These are phyloP conservation scores for Periphyllus acericola DNA, from an alignment of 2,888 invertebrate genomes.

Conservation along the genomic window DNA sequence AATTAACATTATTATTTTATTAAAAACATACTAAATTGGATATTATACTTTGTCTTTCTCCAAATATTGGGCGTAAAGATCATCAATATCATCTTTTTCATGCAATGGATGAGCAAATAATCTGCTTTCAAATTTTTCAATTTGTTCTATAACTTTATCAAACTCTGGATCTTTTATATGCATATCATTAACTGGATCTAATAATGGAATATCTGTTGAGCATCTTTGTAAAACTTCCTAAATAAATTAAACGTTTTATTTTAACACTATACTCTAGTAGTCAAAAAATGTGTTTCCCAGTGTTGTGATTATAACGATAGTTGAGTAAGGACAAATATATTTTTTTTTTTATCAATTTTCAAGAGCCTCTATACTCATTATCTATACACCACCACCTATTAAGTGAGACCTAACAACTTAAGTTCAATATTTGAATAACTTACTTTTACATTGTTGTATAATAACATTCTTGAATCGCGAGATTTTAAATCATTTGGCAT, in stretches of 20 bases:
- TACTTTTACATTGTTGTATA: constrained; percentile 56
- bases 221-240: constrained; percentile 89
- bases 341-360: too few species aligned
- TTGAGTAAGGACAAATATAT: too few species aligned
- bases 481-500: constrained; percentile 92
- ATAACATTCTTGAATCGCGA: constrained; percentile 42
- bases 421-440: neutral
- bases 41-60: constrained; percentile 74
- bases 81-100: constrained; percentile 77
- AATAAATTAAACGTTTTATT: neutral
- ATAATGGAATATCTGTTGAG: constrained; percentile 84
- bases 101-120: constrained; percentile 85
- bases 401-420: too few species aligned
- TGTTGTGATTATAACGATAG: too few species aligned
- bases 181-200: constrained; percentile 97
- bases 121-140: constrained; percentile 84
- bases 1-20: neutral
- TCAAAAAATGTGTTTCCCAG: too few species aligned
- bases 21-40: neutral
- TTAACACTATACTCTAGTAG: too few species aligned
- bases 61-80: constrained; percentile 80
- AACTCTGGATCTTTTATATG: constrained; percentile 87
- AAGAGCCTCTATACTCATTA: too few species aligned
- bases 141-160: constrained; percentile 81
- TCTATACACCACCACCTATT: too few species aligned